Evolutionary conservation across 2,797 vertebrate genomes (phyloP), one percentile per base, ranked within the genome.

Genomic region (Syngnathus rostellatus): DNA sequence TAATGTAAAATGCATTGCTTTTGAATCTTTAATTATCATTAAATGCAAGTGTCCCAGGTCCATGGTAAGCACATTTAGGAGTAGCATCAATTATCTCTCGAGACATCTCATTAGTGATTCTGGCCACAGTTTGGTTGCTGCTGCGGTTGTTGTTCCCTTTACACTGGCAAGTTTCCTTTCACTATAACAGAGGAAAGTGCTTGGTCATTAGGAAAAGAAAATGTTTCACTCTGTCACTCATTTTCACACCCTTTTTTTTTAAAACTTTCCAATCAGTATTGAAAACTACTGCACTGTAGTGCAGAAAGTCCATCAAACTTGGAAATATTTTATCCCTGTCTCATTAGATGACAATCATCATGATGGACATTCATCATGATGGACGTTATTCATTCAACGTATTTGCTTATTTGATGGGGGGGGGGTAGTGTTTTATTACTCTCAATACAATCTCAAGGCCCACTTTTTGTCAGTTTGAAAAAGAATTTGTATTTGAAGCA

Each of bases 21-120:
- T 83, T 82, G 70, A 83, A 86, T 89, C 80, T 84, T 86, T 81
- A 85, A 78, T 87, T 84, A 80, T 86, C 84, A 88, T 88, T 87
- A 84, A 81, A 74, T 69, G 11, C 62, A 78, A 78, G 71, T 64
- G 74, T 78, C 69, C 70, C 73, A 66, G 63, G 73, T 66, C 68
- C 59, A 73, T 74, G 70, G 54, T 74, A 68, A 64, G 59, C 72
- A 80, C 78, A 84, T 84, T 82, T 83, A 74, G 81, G 86, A 83
- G 82, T 71, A 77, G 75, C 75, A 80, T 84, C 75, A 79, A 79
- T 85, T 86, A 86, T 86, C 68, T 74, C 69, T 66, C 41, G 41
- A 72, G 73, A 75, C 63, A 63, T 77, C 85, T 88, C 82, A 88
- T 89, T 87, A 88, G 74, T 76, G 73, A 87, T 86, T 86, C 87